Base-by-base conservation (phyloP, 2,113 vertebrate genomes). In the Motacilla alba region DNA sequence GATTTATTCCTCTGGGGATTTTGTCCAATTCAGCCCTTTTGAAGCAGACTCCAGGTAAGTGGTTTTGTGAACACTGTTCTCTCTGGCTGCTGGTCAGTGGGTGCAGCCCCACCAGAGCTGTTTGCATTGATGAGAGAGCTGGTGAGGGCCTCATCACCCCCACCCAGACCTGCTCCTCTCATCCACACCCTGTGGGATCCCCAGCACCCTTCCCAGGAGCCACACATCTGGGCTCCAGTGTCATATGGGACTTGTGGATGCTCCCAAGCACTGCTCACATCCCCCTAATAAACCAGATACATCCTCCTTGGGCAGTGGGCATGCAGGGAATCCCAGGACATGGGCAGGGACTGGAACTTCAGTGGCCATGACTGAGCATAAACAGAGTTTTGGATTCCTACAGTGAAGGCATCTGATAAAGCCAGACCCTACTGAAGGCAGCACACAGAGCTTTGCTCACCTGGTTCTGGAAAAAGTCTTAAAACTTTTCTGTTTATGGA, bases 11-110 rank as follows among this genome's bases (percentile, higher is more conserved):
- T 72, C 31, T 31, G 56, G 33, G 28, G 43, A 16, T 79, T 72
- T 44, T 66, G 66, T 53, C 41, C 60, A 11, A 0, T 52, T 70
- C 41, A 74, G 30, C 41, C 18, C 46, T 66, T 62, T 47, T 19
- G 64, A 18, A 64, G 31, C n/a, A 30, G 66, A 56, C 30, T 27
- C 53, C 64, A 56, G 58, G 7, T 41, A 15, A 3, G 72, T 20
- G 49, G 1, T 14, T 84, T 81, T 66, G 20, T 69, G n/a, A 44
- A 8, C 3, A 0, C 1, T 1, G 7, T 2, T 72, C 37, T 52
- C 28, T 9, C 2, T 63, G 15, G 4, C 21, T 70, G 62, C 37
- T 49, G 67, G 21, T 44, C 58, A 16, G 0, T 6, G 30, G 46
- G 12, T 17, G 30, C 52, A 52, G 44, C 21, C 6, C 20, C 21